Conservation (phyloP, 2,113 vertebrate species). For the Grantiella picta region DNA sequence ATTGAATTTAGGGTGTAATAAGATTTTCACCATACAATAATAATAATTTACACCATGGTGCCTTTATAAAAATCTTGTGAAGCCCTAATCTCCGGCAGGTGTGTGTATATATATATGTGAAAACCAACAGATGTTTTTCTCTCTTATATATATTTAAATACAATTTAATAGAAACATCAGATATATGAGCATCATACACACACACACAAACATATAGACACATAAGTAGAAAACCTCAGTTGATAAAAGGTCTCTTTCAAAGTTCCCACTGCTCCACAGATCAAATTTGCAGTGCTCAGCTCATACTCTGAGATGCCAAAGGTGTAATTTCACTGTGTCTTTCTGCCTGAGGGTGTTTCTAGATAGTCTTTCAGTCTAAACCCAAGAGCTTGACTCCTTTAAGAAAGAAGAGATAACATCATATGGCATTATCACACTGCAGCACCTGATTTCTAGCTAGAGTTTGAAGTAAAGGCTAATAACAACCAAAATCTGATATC, state of each 20-base stretch:
- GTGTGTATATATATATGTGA: rapidly evolving
- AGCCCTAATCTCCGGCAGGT: not conserved
- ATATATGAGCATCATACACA: no score
- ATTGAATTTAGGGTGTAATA: not conserved
- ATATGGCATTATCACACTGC: not conserved
- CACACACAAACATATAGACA: no score
- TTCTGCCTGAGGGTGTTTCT: not conserved
- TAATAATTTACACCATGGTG: not conserved
- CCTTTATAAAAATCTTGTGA: not conserved
- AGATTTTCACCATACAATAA: not conserved
- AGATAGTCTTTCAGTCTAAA: not conserved
- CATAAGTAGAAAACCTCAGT: not conserved
- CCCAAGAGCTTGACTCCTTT: not conserved
- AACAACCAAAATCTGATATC: not conserved
- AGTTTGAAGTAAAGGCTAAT: not conserved
- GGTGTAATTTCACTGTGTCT: not conserved
- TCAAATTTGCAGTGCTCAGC: not conserved
- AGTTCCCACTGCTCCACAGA: not conserved
- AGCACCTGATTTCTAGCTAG: not conserved
- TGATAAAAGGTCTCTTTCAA: not conserved
- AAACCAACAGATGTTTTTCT: not conserved
- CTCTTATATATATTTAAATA: not conserved
- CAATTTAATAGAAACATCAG: not conserved
- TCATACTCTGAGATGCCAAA: not conserved
- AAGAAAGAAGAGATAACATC: not conserved